Conservation (phyloP, 2,113 vertebrate genomes). For the Calyptomena viridis region DNA sequence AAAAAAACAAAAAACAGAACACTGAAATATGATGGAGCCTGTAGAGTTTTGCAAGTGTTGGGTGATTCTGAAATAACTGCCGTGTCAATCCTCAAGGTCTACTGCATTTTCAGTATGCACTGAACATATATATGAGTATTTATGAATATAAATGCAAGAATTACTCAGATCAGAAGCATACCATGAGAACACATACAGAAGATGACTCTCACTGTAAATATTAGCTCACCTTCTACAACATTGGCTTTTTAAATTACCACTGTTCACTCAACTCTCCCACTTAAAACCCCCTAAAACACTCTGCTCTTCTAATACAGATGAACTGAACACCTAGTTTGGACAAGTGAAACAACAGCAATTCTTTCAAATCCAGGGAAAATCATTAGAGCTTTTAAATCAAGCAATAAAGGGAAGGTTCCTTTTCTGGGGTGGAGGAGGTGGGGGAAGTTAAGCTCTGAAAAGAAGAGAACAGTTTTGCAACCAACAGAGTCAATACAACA, state of each 20-base stretch:
- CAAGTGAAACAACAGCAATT: neutral
- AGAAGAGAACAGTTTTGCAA: neutral
- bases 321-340: neutral
- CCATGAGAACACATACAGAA: neutral
- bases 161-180: neutral
- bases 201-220: neutral
- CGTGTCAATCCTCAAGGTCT: accelerated
- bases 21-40: neutral
- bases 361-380: neutral
- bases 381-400: neutral
- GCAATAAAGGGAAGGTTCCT: neutral
- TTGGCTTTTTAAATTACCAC: neutral
- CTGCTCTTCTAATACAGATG: neutral
- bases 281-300: neutral
- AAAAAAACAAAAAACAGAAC: neutral
- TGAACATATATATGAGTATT: neutral
- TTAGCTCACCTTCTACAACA: neutral
- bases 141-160: neutral
- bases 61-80: neutral
- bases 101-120: neutral
- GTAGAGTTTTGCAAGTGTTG: neutral
- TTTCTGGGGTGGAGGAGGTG: accelerated
- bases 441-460: neutral
- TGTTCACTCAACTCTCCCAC: neutral
- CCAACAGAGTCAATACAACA: neutral